Conservation (phyloP, 2,113 vertebrate species). For the Pelobates fuscus region DNA sequence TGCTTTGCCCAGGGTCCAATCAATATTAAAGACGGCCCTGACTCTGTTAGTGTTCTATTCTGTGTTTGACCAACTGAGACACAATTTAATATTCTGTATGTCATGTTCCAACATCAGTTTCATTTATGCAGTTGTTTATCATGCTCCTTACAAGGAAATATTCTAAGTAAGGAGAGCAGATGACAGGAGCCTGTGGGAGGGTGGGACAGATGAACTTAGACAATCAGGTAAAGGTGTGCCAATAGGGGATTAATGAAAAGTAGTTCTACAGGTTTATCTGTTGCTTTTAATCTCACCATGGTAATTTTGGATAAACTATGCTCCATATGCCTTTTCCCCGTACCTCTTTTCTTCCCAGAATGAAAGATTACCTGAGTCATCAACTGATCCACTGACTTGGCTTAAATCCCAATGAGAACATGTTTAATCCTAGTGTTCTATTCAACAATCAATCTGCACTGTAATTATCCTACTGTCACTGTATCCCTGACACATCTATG, state of each 20-base stretch:
- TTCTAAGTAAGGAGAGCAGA: too few species aligned
- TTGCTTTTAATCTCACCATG: conserved; percentile 47
- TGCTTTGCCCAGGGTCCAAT: too few species aligned
- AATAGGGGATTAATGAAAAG: conserved; percentile 43
- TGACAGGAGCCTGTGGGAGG: conserved; percentile 27
- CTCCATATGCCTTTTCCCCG: conserved; percentile 33
- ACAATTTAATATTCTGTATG: too few species aligned
- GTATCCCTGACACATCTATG: neutral
- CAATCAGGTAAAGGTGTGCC: conserved; percentile 40
- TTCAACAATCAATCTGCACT: conserved; percentile 33
- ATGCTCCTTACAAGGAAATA: too few species aligned
- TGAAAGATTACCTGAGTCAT: conserved; percentile 38
- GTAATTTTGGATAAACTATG: conserved; percentile 42
- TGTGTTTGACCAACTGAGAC: too few species aligned
- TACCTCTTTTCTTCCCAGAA: conserved; percentile 39
- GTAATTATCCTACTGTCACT: conserved; percentile 36
- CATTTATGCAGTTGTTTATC: too few species aligned
- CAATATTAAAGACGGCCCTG: too few species aligned
- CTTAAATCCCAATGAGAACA: conserved; percentile 20
- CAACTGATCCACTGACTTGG: conserved; percentile 9
- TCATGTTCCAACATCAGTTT: too few species aligned
- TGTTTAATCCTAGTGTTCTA: conserved; percentile 37
- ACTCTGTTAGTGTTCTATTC: too few species aligned
- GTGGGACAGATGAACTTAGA: conserved; percentile 35
- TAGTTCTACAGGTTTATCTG: conserved; percentile 43